A percentile compares a stretch with the other conserved stretches of the same genome.
Evolutionary conservation across 2,888 invertebrate genomes (phyloP).

Genomic region (Lasioglossum vierecki): DNA sequence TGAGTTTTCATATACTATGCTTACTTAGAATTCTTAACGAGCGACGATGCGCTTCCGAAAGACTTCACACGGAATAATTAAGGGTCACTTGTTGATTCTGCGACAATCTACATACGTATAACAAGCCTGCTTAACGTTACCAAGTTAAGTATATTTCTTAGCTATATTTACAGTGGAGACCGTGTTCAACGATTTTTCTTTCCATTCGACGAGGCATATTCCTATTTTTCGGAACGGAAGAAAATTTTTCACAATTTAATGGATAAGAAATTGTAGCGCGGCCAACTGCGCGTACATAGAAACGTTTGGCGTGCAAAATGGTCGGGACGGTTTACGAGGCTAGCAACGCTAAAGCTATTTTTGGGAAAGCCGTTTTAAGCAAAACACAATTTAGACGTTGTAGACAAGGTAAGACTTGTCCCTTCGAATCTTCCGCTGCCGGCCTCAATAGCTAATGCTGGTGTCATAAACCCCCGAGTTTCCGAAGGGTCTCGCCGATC

Average conservation of each 20-base stretch:
- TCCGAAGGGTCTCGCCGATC: too few relatives aligned
- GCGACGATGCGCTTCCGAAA: background rate
- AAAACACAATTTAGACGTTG: too few relatives aligned
- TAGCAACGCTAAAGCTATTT: too few relatives aligned
- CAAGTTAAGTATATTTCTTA: background rate
- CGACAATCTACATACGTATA: background rate
- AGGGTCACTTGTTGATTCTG: constrained; percentile 17
- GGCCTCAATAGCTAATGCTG: too few relatives aligned
- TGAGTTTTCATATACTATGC: constrained; percentile 13
- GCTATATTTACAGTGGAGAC: background rate
- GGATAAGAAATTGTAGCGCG: background rate
- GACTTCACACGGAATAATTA: constrained; percentile 23
- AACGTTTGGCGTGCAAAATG: too few relatives aligned
- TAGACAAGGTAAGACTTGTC: too few relatives aligned
- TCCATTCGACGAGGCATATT: background rate
- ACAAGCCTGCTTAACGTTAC: background rate
- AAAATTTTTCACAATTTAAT: background rate
- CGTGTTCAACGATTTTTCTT: background rate
- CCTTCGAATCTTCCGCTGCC: too few relatives aligned
- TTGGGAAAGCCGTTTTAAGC: too few relatives aligned
- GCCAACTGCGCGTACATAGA: too few relatives aligned
- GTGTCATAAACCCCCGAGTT: too few relatives aligned
- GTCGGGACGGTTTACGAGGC: too few relatives aligned
- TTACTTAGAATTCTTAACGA: constrained; percentile 23
- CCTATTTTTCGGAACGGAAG: background rate